These are phyloP conservation scores for Hipparchia semele DNA, from an alignment of 2,888 invertebrate genomes.

Conservation along the genomic window DNA sequence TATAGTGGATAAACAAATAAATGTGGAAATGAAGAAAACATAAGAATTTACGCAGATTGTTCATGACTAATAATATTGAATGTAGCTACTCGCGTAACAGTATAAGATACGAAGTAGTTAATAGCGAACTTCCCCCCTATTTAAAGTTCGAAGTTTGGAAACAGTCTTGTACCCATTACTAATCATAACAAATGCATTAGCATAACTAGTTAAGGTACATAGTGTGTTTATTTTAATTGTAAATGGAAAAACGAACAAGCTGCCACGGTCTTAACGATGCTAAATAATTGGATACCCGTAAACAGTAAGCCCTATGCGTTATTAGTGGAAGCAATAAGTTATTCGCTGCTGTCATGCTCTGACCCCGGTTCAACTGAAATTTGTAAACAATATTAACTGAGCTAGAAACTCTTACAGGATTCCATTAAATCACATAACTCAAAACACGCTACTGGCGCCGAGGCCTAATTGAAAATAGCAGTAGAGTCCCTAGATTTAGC, in stretches of 20 bases:
- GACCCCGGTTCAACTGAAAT: conserved; percentile 52
- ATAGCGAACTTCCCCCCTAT: too few relatives aligned
- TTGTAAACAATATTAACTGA: conserved; percentile 62
- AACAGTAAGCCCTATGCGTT: conserved; percentile 42
- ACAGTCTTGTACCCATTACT: neutral
- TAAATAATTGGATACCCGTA: conserved; percentile 44
- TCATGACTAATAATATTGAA: neutral
- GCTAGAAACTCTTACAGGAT: conserved; percentile 60
- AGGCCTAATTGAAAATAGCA: conserved; percentile 75
- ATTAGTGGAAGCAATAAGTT: conserved; percentile 48
- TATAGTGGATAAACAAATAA: neutral
- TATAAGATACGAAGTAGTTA: too few relatives aligned
- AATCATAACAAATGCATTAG: neutral
- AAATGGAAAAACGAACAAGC: conserved; percentile 19
- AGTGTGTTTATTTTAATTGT: neutral
- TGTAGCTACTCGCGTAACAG: neutral
- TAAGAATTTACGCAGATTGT: neutral
- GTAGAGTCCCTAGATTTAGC: conserved; percentile 68
- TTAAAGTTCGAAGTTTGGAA: neutral
- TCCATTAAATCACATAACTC: conserved; percentile 71
- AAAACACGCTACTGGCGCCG: conserved; percentile 75
- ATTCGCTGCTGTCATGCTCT: conserved; percentile 48
- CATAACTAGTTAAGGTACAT: neutral
- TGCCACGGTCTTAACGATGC: conserved; percentile 40
- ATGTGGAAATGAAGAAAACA: neutral